Conservation (phyloP, 2,113 vertebrate genomes). For the Neolamprologus caudopunctatus region DNA sequence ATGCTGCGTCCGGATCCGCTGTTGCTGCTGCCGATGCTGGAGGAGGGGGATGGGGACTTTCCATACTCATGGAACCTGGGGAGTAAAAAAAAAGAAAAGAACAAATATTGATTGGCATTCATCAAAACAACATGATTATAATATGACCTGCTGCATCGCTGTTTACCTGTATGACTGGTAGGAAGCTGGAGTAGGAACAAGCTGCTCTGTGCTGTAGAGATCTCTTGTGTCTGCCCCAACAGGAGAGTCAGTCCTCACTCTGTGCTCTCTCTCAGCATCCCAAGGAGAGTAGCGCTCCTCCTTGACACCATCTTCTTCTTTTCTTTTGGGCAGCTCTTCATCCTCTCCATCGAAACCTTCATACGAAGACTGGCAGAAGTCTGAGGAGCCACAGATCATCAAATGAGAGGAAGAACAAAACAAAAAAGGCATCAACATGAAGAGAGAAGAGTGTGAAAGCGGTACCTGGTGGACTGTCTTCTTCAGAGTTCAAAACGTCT, state of each 20-base stretch:
- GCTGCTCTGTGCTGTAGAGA: constrained; percentile 74
- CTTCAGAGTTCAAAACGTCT: constrained; percentile 32
- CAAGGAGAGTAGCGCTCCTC: constrained; percentile 75
- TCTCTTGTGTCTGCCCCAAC: constrained; percentile 66
- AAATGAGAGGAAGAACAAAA: not conserved
- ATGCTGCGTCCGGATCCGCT: constrained; percentile 41
- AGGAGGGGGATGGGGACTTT: constrained; percentile 63
- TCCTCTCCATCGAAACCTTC: constrained; percentile 61
- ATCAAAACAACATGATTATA: not conserved
- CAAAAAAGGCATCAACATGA: too few relatives aligned
- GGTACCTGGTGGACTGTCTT: constrained; percentile 59
- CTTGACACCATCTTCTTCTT: constrained; percentile 56
- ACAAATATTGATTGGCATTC: not conserved
- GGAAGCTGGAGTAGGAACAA: constrained; percentile 67
- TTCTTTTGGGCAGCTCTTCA: constrained; percentile 45
- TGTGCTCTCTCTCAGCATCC: constrained; percentile 65
- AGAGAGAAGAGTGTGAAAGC: not conserved
- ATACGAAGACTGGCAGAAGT: constrained; percentile 54
- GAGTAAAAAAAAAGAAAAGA: not conserved
- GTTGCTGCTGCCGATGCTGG: constrained; percentile 51
- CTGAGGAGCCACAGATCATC: not conserved
- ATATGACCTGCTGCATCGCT: not conserved
- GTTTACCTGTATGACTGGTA: constrained; percentile 78
- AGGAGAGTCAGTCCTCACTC: constrained; percentile 58
- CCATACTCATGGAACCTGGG: constrained; percentile 52